Evolutionary conservation across 2,113 vertebrate genomes (phyloP), one percentile per base, ranked within the genome.

Genomic region (Scatophagus argus): DNA sequence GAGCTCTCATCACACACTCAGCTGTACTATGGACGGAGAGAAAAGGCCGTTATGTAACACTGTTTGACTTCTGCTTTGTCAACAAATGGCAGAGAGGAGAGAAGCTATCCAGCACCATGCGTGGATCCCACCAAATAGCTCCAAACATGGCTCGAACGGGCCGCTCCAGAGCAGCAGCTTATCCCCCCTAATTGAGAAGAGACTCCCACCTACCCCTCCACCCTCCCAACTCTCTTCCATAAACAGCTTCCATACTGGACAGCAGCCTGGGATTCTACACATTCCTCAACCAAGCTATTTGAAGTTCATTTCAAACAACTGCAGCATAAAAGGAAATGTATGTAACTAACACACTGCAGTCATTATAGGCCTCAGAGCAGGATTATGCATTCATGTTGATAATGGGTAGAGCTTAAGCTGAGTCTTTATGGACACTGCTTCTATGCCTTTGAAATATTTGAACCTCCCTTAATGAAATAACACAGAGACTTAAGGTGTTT

Each of bases 251-350:
- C 83, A 86, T 34, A 34, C 84, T 85, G 89, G 93, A 92, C 78
- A 19, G 70, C 76, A 77, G 93, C 89, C 91, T 80, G 76, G 76
- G 82, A 92, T 92, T 92, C 90, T 90, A 82, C 79, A 82, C 90
- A 89, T 94, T 91, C 90, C 85, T 81, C 69, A 4, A 49, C 34
- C 31, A 36, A 87, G 86, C 87, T 90, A 87, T 92, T 92, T 90
- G 86, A 90, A 81, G 91, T 90, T 89, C 81, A 75, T 88, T 93
- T 94, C 91, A 93, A 94, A 95, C 92, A 94, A 90, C 65, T 82
- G 81, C 78, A 87, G 89, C 94, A 82, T 93, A 95, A 94, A 95
- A 94, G 94, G 94, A 95, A 93, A 94, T 93, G 94, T 90, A 92
- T 93, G 92, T 89, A 81, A 87, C 84, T 62, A 52, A 69, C 25